A percentile compares a stretch with the other conserved stretches of the same genome.
These are phyloP conservation scores for human DNA, from an alignment of 2,113 vertebrate species.

Conservation along the genomic window DNA sequence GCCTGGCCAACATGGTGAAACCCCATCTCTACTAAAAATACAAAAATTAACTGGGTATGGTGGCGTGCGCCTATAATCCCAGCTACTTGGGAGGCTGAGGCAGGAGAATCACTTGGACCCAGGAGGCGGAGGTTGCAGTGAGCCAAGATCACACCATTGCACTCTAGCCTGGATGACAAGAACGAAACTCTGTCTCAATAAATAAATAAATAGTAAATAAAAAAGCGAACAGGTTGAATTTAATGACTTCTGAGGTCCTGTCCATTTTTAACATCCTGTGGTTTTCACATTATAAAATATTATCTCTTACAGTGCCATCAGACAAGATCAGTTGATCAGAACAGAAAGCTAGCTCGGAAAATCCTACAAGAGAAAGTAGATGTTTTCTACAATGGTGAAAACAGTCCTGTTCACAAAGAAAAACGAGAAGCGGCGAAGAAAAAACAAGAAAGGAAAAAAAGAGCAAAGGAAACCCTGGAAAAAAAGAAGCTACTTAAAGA, in stretches of 20 bases:
- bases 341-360: slow-evolving; percentile 91
- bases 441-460: slow-evolving; percentile 91
- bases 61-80: too few species aligned
- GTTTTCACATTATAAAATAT: background rate
- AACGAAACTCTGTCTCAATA: too few species aligned
- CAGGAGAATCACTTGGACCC: too few species aligned
- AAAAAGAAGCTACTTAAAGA: slow-evolving; percentile 91
- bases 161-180: too few species aligned
- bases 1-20: too few species aligned
- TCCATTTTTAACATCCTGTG: background rate
- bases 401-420: slow-evolving; percentile 87
- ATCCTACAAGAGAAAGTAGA: slow-evolving; percentile 94
- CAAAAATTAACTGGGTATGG: too few species aligned
- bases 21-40: too few species aligned
- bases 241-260: background rate
- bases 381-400: slow-evolving; percentile 89
- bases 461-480: slow-evolving; percentile 90
- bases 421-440: slow-evolving; percentile 85
- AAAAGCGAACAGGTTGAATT: background rate
- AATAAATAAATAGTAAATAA: too few species aligned
- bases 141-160: too few species aligned
- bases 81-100: too few species aligned
- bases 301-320: slow-evolving; percentile 92
- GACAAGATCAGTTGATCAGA: slow-evolving; percentile 93
- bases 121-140: too few species aligned